These are phyloP conservation scores for Catagonus wagneri DNA, from an alignment of 2,113 vertebrate genomes.

Conservation along the genomic window DNA sequence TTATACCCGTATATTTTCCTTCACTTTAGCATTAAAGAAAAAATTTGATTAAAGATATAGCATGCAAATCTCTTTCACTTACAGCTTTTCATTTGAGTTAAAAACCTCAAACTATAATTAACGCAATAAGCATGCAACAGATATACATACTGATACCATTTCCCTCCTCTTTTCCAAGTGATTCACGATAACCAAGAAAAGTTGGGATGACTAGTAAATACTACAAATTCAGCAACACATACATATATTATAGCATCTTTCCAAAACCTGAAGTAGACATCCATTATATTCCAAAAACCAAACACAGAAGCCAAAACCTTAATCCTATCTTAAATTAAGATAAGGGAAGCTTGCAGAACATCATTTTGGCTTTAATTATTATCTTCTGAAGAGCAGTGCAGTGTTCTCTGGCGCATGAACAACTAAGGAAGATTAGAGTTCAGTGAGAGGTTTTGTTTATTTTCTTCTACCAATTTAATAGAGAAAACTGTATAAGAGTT, in stretches of 20 bases:
- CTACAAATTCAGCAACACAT: slow-evolving; percentile 16
- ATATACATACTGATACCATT: background rate
- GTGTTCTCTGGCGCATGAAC: slow-evolving; percentile 53
- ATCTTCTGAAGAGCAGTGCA: slow-evolving; percentile 65
- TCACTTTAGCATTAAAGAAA: slow-evolving; percentile 53
- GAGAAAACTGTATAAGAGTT: slow-evolving; percentile 62
- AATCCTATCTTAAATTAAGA: slow-evolving; percentile 73
- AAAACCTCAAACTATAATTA: slow-evolving; percentile 35
- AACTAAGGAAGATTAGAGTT: slow-evolving; percentile 79
- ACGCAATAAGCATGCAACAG: background rate
- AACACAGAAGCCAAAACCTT: slow-evolving; percentile 71
- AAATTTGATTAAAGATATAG: slow-evolving; percentile 69
- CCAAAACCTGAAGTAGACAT: slow-evolving; percentile 51
- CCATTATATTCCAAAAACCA: slow-evolving; percentile 68
- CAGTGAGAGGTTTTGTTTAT: slow-evolving; percentile 72
- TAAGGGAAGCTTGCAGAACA: slow-evolving; percentile 68
- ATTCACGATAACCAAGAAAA: slow-evolving; percentile 39
- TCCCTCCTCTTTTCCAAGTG: background rate
- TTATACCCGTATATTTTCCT: slow-evolving; percentile 64
- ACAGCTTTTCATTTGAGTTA: slow-evolving; percentile 23
- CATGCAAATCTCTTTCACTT: slow-evolving; percentile 27
- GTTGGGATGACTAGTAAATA: background rate
- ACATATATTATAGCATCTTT: slow-evolving; percentile 54
- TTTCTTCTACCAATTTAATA: slow-evolving; percentile 71
- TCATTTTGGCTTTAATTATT: slow-evolving; percentile 78